phyloP scores from a whole-genome alignment of 2,113 vertebrate genomes.

The Centropus bengalensis region DNA sequence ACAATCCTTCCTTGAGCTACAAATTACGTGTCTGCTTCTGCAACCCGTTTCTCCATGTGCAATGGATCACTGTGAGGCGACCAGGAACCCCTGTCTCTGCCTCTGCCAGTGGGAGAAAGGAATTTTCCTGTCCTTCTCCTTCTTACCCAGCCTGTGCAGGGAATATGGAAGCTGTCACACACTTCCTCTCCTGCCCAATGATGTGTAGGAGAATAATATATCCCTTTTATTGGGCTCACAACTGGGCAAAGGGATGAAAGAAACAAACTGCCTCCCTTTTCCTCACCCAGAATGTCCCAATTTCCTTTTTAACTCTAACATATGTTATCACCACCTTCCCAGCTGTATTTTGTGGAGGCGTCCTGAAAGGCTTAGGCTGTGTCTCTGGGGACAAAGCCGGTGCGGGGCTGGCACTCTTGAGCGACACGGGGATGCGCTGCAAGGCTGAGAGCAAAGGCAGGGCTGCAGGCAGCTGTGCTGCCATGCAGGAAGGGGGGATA shows the following conservation, averaged over 20 bases:
- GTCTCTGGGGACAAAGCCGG: background rate
- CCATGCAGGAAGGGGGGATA: background rate
- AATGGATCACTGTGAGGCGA: background rate
- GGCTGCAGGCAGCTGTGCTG: background rate
- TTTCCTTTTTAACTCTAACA: background rate
- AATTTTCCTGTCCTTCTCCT: background rate
- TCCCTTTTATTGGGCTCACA: constrained; percentile 10
- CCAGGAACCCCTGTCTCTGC: background rate
- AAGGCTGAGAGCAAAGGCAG: background rate
- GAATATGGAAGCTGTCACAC: constrained; percentile 55
- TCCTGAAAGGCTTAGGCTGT: background rate
- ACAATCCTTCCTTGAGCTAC: background rate
- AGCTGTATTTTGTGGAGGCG: background rate
- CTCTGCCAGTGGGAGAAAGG: background rate
- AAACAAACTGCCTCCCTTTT: background rate
- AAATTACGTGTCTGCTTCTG: accelerated
- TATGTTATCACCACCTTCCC: accelerated
- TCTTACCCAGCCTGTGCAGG: background rate
- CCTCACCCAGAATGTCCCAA: background rate
- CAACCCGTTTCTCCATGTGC: accelerated
- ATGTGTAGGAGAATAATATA: constrained; percentile 18
- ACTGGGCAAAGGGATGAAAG: background rate
- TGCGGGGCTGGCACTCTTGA: background rate
- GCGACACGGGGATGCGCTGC: background rate
- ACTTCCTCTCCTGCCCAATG: constrained; percentile 51